phyloP scores from a whole-genome alignment of 2,888 invertebrate genomes.

The Drosophila kanekoi region DNA sequence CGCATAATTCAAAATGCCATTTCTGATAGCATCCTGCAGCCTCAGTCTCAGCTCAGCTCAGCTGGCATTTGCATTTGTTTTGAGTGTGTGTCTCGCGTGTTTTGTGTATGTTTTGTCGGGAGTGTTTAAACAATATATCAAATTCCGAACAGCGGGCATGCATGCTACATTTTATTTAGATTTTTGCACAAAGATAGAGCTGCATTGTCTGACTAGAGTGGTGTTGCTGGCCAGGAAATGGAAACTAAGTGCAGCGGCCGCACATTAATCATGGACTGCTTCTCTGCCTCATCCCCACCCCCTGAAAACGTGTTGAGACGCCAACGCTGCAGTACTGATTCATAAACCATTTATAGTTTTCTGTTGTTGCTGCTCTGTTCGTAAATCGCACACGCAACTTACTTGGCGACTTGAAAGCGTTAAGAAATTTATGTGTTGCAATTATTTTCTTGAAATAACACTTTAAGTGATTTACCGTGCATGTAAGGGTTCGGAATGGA shows the following conservation, averaged over 20 bases:
- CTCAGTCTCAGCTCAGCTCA: conserved; percentile 16
- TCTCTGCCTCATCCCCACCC: conserved; percentile 11
- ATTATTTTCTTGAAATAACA: conserved; percentile 79
- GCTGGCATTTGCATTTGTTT: conserved; percentile 40
- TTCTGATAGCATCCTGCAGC: conserved; percentile 60
- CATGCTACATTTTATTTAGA: conserved; percentile 74
- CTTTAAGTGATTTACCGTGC: conserved; percentile 78
- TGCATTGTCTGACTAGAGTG: conserved; percentile 56
- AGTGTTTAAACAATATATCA: conserved; percentile 67
- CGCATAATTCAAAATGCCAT: conserved; percentile 73
- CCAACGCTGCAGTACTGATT: conserved; percentile 60
- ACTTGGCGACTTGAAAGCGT: conserved; percentile 62
- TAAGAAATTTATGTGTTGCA: conserved; percentile 78
- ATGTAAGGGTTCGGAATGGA: conserved; percentile 23
- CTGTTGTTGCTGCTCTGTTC: conserved; percentile 27
- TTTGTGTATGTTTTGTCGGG: conserved; percentile 21
- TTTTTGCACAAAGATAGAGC: conserved; percentile 58
- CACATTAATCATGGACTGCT: conserved; percentile 77
- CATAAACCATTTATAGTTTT: conserved; percentile 78
- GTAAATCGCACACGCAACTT: conserved; percentile 64
- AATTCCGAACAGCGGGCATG: conserved; percentile 51
- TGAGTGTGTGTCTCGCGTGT: conserved; percentile 12
- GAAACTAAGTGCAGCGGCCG: conserved; percentile 69
- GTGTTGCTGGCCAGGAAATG: conserved; percentile 51
- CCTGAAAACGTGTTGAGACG: conserved; percentile 39